These are phyloP conservation scores for Hyperoplus lanceolatus DNA, from an alignment of 2,797 vertebrate genomes.

Conservation along the genomic window DNA sequence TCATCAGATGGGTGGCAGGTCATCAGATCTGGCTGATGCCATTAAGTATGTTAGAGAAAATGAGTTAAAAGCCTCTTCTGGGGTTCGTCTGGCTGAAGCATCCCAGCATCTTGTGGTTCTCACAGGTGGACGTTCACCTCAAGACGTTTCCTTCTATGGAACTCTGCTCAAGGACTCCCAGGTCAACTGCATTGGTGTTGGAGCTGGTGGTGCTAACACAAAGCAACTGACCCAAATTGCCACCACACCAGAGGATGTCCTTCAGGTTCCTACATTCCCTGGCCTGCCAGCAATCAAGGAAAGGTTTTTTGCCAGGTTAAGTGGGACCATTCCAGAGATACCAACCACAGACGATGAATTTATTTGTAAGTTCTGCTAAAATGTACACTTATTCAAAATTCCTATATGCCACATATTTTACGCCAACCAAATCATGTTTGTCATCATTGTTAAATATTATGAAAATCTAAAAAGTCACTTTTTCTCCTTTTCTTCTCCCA, in stretches of 20 bases:
- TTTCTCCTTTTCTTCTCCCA: conserved; percentile 1
- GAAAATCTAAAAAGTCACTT: background rate
- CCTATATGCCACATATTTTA: background rate
- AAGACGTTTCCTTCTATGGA: conserved; percentile 86
- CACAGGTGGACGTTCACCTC: conserved; percentile 90
- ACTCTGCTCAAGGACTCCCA: conserved; percentile 78
- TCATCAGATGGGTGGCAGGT: conserved; percentile 88
- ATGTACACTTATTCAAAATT: background rate
- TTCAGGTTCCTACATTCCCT: conserved; percentile 87
- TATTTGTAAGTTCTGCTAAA: conserved; percentile 71
- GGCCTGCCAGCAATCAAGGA: conserved; percentile 82
- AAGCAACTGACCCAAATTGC: conserved; percentile 88
- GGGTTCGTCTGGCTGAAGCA: conserved; percentile 88
- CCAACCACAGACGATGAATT: background rate
- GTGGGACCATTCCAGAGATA: conserved; percentile 36
- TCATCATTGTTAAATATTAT: background rate
- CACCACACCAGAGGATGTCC: conserved; percentile 77
- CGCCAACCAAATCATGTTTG: background rate
- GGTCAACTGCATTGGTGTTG: conserved; percentile 90
- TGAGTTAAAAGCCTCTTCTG: conserved; percentile 88
- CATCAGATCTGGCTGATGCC: conserved; percentile 88
- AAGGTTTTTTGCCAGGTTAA: conserved; percentile 81
- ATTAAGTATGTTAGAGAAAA: conserved; percentile 89
- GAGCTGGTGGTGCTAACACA: conserved; percentile 83
- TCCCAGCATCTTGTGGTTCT: conserved; percentile 96